A percentile compares a stretch with the other conserved stretches of the same genome.
phyloP scores from a whole-genome alignment of 2,888 invertebrate species.

The Apamea monoglypha region DNA sequence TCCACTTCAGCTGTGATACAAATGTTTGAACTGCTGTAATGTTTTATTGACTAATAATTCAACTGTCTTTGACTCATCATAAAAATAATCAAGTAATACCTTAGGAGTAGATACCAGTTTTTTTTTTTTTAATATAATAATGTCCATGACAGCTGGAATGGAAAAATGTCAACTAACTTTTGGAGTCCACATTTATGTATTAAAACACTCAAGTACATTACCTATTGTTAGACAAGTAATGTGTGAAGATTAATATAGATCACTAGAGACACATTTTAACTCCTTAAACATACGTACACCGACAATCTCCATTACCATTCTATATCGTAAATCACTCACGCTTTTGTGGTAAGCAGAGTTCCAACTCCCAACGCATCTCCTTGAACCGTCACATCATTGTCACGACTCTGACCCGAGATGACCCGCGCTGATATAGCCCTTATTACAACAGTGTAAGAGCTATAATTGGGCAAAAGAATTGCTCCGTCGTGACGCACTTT shows the following conservation, averaged over 20 bases:
- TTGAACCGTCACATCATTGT: slow-evolving; percentile 75
- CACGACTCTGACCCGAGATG: slow-evolving; percentile 78
- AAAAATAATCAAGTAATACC: no score
- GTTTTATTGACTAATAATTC: no score
- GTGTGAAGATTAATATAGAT: background rate
- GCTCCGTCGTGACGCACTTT: slow-evolving; percentile 67
- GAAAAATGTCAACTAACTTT: no score
- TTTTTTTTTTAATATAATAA: no score
- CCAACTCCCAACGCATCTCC: slow-evolving; percentile 58
- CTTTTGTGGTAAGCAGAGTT: slow-evolving; percentile 48
- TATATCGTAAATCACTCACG: slow-evolving; percentile 55
- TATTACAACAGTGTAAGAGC: slow-evolving; percentile 66
- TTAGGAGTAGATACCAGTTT: no score
- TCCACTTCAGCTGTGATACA: no score
- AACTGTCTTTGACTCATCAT: no score
- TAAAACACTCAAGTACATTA: background rate
- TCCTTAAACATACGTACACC: background rate
- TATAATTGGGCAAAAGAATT: slow-evolving; percentile 66
- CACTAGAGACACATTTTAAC: background rate
- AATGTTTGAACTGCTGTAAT: no score
- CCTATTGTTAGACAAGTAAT: background rate
- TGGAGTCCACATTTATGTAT: no score
- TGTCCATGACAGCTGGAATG: no score
- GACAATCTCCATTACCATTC: slow-evolving; percentile 16
- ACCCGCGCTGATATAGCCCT: slow-evolving; percentile 63